A percentile compares a stretch with the other conserved stretches of the same genome.
phyloP scores from a whole-genome alignment of 2,888 invertebrate species.

The Eupelmus urozonus region DNA sequence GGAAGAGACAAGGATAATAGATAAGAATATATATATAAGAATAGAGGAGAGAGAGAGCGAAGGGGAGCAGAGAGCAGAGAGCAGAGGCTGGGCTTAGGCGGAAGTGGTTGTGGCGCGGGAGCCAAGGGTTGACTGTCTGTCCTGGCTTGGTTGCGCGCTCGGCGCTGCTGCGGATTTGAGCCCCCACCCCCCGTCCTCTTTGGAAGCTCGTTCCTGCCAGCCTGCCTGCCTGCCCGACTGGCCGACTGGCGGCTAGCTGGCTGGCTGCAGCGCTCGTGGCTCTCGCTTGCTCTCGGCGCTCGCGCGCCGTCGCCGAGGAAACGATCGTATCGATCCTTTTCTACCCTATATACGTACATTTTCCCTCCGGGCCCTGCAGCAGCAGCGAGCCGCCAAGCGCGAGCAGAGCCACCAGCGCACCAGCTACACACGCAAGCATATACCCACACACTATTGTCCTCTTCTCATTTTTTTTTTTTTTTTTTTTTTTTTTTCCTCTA shows the following conservation, averaged over 20 bases:
- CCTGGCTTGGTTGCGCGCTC: conserved; percentile 33
- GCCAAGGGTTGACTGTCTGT: conserved; percentile 56
- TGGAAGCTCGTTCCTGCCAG: too few species aligned
- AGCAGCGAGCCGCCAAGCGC: too few species aligned
- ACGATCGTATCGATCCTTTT: conserved; percentile 58
- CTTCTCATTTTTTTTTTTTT: too few species aligned
- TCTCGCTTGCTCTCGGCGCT: not conserved
- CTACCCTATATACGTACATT: too few species aligned
- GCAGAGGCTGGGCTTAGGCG: conserved; percentile 1
- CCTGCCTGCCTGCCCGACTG: too few species aligned
- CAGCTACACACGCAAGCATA: too few species aligned
- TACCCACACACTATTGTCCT: too few species aligned
- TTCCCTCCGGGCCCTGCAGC: too few species aligned
- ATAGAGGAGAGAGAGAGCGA: not conserved
- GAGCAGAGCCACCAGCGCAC: too few species aligned
- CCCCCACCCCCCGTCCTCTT: conserved; percentile 10
- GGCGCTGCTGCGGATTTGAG: conserved; percentile 46
- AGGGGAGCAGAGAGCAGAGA: not conserved
- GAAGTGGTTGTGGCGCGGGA: conserved; percentile 57
- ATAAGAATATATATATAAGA: not conserved
- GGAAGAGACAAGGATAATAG: not conserved
- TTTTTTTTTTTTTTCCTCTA: too few species aligned
- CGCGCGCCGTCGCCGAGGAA: conserved; percentile 57
- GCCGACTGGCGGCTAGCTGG: not conserved
- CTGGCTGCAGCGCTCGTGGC: too few species aligned